Evolutionary conservation across 1,140 invertebrate species (phyloP), one percentile per base, ranked within the genome.

Genomic region (Nasonia giraulti): DNA sequence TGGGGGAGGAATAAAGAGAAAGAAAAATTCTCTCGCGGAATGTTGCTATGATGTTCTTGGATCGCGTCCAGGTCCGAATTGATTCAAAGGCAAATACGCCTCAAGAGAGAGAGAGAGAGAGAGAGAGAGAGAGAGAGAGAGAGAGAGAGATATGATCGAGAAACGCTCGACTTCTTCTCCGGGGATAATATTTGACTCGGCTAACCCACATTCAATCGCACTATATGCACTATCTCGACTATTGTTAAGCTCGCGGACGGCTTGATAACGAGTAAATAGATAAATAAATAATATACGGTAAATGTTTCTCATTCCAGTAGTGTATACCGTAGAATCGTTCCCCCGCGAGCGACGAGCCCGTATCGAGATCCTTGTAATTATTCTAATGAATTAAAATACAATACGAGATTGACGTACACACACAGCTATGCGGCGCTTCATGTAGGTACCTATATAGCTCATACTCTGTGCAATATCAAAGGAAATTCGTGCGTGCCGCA

Each of bases 351-450:
- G 27, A 66, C 14, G 2, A 27, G 2, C 17, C 31, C 6, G 27
- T 1, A 10, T 17, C 77, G n/a, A 27, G 27, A 23, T 75, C n/a
- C n/a, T 62, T 17, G 37, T 83, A 78, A 83, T 55, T 50, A 78
- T 73, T 50, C 40, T 73, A 71, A 79, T 83, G 71, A 83, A 83
- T 83, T 83, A 79, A 83, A 83, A 82, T 66, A 73, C 81, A 66
- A 82, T 76, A 50, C 31, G 31, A 37, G 31, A 76, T 68, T 14
- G 20, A 2, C 2, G 31, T 31, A n/a, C 8, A 33, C 27, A 23
- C 44, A 31, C 2, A 27, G 27, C 69, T 75, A 40, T 75, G 20
- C 37, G 37, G 5, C 7, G 11, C 37, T 75, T 11, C 44, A 31
- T 55, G 5, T 8, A n/a, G 1, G 23, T 33, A 20, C 33, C 5